A percentile compares a stretch with the other conserved stretches of the same genome.
These are phyloP conservation scores for Auanema freiburgensis DNA, from an alignment of 2,888 invertebrate genomes.

Conservation along the genomic window DNA sequence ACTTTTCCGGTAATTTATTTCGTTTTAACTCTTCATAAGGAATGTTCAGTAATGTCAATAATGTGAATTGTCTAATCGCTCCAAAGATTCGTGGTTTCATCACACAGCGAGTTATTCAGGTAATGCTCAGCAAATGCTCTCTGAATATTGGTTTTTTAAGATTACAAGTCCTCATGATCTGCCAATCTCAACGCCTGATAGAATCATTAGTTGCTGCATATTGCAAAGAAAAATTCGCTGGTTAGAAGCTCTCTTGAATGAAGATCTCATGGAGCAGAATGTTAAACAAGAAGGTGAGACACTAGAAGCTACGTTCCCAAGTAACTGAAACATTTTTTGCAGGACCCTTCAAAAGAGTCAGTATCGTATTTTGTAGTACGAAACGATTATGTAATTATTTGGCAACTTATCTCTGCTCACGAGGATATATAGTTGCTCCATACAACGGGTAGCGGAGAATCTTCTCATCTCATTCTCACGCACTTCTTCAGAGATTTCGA, in stretches of 20 bases:
- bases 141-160: not conserved
- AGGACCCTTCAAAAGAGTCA: not conserved
- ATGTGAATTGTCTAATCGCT: not conserved
- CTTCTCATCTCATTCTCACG: not conserved
- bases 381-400: not conserved
- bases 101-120: conserved; percentile 14
- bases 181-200: not conserved
- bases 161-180: not conserved
- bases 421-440: not conserved
- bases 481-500: conserved; percentile 2
- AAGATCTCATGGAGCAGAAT: conserved; percentile 1
- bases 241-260: conserved; percentile 1
- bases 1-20: conserved; percentile 2
- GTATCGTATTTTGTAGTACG: not conserved
- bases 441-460: not conserved
- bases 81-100: conserved; percentile 13
- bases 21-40: not conserved
- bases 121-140: not conserved
- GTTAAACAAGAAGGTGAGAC: not conserved
- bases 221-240: conserved; percentile 3
- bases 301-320: not conserved
- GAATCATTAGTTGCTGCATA: not conserved
- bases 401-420: not conserved
- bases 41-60: not conserved
- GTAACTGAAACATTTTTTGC: not conserved